Evolutionary conservation across 2,113 vertebrate species (phyloP).

Genomic region (Sebastes schlegelii): DNA sequence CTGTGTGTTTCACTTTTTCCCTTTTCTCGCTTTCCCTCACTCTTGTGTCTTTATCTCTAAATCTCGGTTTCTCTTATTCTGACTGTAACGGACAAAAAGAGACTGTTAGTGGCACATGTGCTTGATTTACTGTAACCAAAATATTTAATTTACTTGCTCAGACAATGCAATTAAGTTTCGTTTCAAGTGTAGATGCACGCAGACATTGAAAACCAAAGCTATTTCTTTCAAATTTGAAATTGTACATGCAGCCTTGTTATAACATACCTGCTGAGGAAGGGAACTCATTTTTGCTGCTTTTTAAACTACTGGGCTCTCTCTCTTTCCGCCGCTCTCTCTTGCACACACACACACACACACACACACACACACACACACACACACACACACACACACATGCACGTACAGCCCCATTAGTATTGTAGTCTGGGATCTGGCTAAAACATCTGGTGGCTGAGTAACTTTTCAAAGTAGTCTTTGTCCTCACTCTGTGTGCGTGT

Average conservation of each 20-base stretch:
- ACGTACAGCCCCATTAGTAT: conserved; percentile 69
- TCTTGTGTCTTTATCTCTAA: conserved; percentile 31
- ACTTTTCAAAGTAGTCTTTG: conserved; percentile 82
- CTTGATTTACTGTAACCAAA: conserved; percentile 39
- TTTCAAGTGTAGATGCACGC: conserved; percentile 52
- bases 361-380: conserved; percentile 31
- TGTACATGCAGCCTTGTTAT: conserved; percentile 1
- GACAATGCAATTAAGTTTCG: conserved; percentile 47
- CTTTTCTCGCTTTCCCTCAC: background rate
- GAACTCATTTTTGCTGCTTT: conserved; percentile 40
- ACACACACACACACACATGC: conserved; percentile 29
- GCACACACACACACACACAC: conserved; percentile 17
- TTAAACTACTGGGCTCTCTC: conserved; percentile 31
- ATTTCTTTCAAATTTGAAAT: conserved; percentile 23
- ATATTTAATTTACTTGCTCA: conserved; percentile 25
- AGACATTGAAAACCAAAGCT: conserved; percentile 34
- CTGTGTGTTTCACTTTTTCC: conserved; percentile 17
- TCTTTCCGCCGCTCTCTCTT: background rate
- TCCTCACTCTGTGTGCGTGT: conserved; percentile 64
- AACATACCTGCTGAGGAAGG: conserved; percentile 28
- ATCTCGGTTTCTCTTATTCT: conserved; percentile 33
- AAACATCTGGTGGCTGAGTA: conserved; percentile 81
- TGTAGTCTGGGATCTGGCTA: conserved; percentile 78
- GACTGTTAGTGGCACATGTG: conserved; percentile 24
- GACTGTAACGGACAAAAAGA: conserved; percentile 1